Base-by-base conservation (phyloP, 2,888 invertebrate species). In the Aspidiotus rigidus region DNA sequence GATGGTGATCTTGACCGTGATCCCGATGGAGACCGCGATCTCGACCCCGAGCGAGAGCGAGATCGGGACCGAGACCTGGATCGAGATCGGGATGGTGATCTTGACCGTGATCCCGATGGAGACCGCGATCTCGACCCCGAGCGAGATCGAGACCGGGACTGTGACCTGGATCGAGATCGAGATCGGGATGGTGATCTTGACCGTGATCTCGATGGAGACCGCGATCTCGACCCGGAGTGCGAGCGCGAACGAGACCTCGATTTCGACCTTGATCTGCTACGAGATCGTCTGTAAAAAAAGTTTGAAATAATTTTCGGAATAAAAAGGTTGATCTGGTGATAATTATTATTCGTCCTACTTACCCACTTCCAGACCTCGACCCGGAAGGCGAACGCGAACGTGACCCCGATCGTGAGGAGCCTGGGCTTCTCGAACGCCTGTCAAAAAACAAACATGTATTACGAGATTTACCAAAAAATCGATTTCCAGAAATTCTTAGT, bases 181-280 rank as follows among this genome's bases (percentile, higher is more conserved):
- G 72, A 72, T 40, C 69, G 69, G 60, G 74, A 75, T 57, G 73
- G 72, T 6, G 76, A 74, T 17, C 69, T 71, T 6, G 73, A 73
- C 40, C 70, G 69, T 11, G 73, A 73, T n/a, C 71, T 55, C 13
- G 76, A 76, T 70, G 75, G 74, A 0, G 78, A 78, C 78, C 76
- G 53, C 8, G 72, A 72, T 40, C 69, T 11, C 11, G 69, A 69
- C 16, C 62, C 54, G 7, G 57, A 57, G 17, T 16, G 59, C 41
- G 71, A 71, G 10, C 79, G 75, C 1, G 79, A 78, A 72, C 78
- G 78, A 0, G 81, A 81, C 72, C 77, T 78, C 0, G 79, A 79
- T 74, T 81, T 78, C 7, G 80, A 80, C 1, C 79, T 74, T 1
- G 79, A 56, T 16, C 9, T 10, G 16, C 13, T 39, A 28, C 60